A percentile compares a stretch with the other conserved stretches of the same genome.
These are phyloP conservation scores for Cuculus canorus DNA, from an alignment of 2,797 vertebrate genomes.

Conservation along the genomic window DNA sequence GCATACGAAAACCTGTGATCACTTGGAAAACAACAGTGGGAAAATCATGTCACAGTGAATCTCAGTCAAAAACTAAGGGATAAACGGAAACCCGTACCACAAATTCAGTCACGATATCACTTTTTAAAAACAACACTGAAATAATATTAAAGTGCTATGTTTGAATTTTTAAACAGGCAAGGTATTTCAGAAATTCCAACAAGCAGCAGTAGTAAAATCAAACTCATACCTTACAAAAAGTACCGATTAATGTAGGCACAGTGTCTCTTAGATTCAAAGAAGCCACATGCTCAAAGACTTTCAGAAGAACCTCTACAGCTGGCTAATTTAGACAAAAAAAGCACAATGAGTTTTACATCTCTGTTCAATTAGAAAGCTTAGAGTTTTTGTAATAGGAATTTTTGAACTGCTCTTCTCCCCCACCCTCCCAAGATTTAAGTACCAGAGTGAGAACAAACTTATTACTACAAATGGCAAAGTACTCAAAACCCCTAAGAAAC, in stretches of 20 bases:
- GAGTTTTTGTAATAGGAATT: background rate
- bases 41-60: background rate
- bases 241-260: slow-evolving; percentile 81
- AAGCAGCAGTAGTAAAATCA: background rate
- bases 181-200: background rate
- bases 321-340: slow-evolving; percentile 79
- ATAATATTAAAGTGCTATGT: background rate
- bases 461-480: background rate
- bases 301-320: slow-evolving; percentile 80
- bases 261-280: slow-evolving; percentile 74
- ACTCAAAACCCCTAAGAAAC: background rate
- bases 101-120: background rate
- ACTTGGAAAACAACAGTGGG: background rate
- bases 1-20: background rate
- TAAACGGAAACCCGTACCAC: accelerated
- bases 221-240: slow-evolving; percentile 85
- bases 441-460: background rate
- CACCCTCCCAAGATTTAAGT: background rate
- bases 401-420: background rate
- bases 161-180: background rate
- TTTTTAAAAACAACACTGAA: background rate
- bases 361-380: background rate
- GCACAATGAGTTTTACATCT: background rate
- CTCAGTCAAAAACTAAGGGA: background rate
- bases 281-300: slow-evolving; percentile 84